phyloP scores from a whole-genome alignment of 2,888 invertebrate genomes.

The Danaus chrysippus region DNA sequence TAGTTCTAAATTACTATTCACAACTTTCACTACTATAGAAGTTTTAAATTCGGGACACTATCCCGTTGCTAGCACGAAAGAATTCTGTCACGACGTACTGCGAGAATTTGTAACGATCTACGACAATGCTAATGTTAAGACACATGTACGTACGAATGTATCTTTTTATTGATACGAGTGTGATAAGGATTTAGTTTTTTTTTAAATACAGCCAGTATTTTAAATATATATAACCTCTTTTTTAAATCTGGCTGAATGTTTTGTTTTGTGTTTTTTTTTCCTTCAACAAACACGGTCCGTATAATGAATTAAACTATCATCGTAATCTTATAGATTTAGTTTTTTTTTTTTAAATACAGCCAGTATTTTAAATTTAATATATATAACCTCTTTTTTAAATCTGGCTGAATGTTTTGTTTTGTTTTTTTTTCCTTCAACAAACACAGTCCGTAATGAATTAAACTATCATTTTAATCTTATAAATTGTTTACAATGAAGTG shows the following conservation, averaged over 20 bases:
- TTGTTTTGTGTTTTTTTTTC: not conserved
- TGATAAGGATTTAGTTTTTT: not conserved
- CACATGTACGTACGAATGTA: constrained; percentile 7
- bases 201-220: not conserved
- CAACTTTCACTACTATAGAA: constrained; percentile 27
- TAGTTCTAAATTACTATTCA: too few relatives aligned
- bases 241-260: not conserved
- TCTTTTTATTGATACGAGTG: not conserved
- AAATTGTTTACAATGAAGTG: constrained; percentile 36
- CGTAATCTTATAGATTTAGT: constrained; percentile 13
- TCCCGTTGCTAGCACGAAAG: constrained; percentile 46
- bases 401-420: not conserved
- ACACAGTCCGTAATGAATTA: constrained; percentile 1
- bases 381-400: not conserved
- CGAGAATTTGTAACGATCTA: constrained; percentile 49
- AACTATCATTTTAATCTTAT: constrained; percentile 23
- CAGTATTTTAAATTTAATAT: not conserved
- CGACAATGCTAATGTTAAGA: constrained; percentile 44
- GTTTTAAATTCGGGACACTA: constrained; percentile 39
- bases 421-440: constrained; percentile 1
- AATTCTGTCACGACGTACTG: constrained; percentile 44
- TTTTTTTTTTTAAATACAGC: not conserved
- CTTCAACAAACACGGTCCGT: not conserved
- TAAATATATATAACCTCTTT: not conserved
- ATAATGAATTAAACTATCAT: constrained; percentile 16